Base-by-base conservation (phyloP, 2,797 vertebrate species). In the Xenops minutus region DNA sequence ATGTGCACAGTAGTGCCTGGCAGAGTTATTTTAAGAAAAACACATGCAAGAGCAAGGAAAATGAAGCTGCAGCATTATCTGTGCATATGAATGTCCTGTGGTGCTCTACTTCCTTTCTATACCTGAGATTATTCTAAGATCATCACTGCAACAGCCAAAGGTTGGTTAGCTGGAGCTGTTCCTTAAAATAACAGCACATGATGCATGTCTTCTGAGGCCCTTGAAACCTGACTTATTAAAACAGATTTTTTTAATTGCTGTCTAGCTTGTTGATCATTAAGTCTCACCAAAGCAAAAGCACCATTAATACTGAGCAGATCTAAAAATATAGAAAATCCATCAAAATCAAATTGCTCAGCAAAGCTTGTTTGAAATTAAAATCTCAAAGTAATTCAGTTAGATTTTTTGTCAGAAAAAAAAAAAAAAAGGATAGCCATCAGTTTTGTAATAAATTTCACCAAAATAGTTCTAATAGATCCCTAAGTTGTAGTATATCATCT, bases 171-270 rank as follows among this genome's bases (percentile, higher is more conserved):
- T 74, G 23, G 26, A 64, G 14, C 11, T 43, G 37, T 6, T 34
- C 17, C 37, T 72, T 88, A 46, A 66, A 72, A 16, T 2, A 84
- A 24, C 41, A 62, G 4, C 7, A 46, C 0, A 0, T 0, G 0
- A 52, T 8, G 37, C 12, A 27, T 2, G 9, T 12, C 59, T 79
- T 76, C 67, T 5, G 34, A 88, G 54, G 14, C 30, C 90, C 29
- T 55, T 15, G 1, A 58, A 92, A 41, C 39, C 19, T 49, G 14
- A 10, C 32, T 81, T 62, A 10, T 32, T 62, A 34, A 36, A 83
- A 34, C 2, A 54, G 43, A 4, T 34, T 41, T 69, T 69, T 61
- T 86, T 41, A 64, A 27, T 10, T 79, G 7, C 14, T 73, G 15
- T 74, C 30, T 58, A 84, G 13, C 9, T 46, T 66, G 37, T 4